Conservation (phyloP, 1,140 invertebrate genomes). For the Drosophila kanapiae region DNA sequence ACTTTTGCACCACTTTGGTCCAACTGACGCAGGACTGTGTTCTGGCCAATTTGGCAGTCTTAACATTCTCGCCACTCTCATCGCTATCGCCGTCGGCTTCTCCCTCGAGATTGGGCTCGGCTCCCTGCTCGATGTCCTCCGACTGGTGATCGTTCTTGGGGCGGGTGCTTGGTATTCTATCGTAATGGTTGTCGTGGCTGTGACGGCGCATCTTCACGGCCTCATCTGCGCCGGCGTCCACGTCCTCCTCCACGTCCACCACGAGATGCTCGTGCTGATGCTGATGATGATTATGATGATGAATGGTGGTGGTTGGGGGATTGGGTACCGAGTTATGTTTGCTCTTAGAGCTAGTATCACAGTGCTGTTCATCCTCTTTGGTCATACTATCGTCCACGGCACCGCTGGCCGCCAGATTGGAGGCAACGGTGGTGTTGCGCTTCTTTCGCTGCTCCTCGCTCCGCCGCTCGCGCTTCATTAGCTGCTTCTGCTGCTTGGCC, state of each 20-base stretch:
- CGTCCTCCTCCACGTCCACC: conserved; percentile 35
- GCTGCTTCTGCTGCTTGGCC: conserved; percentile 67
- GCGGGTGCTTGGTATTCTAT: conserved; percentile 47
- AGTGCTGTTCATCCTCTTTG: conserved; percentile 61
- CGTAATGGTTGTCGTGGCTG: conserved; percentile 72
- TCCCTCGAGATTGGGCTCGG: conserved; percentile 37
- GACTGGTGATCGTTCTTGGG: conserved; percentile 18
- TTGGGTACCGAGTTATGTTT: conserved; percentile 39
- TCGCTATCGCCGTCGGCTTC: conserved; percentile 28
- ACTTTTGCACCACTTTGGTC: conserved; percentile 83
- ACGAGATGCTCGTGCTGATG: background rate
- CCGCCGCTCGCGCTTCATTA: conserved; percentile 66
- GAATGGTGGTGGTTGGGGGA: conserved; percentile 9
- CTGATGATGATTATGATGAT: conserved; percentile 13
- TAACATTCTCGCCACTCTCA: conserved; percentile 53
- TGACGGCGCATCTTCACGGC: conserved; percentile 63
- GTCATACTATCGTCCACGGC: conserved; percentile 34
- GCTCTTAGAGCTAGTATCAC: conserved; percentile 49
- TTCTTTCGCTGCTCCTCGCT: conserved; percentile 77
- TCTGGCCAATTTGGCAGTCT: conserved; percentile 71
- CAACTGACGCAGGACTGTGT: conserved; percentile 84
- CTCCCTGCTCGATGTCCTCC: conserved; percentile 59
- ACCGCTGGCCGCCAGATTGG: conserved; percentile 71
- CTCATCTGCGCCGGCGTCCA: conserved; percentile 13
- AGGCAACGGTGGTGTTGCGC: conserved; percentile 77